These are phyloP conservation scores for Nephrotoma appendiculata DNA, from an alignment of 2,888 invertebrate species.

Conservation along the genomic window DNA sequence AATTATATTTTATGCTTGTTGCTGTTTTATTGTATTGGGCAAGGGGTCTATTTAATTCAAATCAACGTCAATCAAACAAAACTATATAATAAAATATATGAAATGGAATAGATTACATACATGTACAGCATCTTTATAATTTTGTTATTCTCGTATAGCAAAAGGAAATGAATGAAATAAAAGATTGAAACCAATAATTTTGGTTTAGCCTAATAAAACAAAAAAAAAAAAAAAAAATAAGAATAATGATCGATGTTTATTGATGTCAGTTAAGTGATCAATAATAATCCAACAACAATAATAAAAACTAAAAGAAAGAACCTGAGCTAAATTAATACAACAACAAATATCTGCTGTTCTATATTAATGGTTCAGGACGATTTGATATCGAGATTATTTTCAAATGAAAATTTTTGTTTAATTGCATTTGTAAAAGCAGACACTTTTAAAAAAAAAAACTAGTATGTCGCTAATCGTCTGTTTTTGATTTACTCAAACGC, in stretches of 20 bases:
- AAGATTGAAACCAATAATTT: neutral
- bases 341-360: too few species aligned
- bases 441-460: too few species aligned
- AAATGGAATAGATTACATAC: neutral
- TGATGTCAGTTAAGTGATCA: neutral
- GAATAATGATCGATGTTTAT: conserved; percentile 4
- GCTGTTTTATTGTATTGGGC: neutral
- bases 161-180: neutral
- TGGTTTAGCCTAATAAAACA: neutral
- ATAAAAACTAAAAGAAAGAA: neutral
- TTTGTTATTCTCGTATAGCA: neutral
- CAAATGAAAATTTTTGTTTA: too few species aligned
- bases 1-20: neutral
- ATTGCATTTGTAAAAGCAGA: too few species aligned
- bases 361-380: too few species aligned
- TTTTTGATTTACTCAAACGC: too few species aligned
- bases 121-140: neutral
- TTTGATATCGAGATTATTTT: too few species aligned
- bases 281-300: neutral
- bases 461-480: too few species aligned
- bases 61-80: conserved; percentile 5
- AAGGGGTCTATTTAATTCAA: conserved; percentile 4
- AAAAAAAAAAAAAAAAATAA: neutral
- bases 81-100: neutral
- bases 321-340: neutral